A percentile compares a stretch with the other conserved stretches of the same genome.
Evolutionary conservation across 2,113 vertebrate species (phyloP).

Genomic region (Geothlypis trichas): DNA sequence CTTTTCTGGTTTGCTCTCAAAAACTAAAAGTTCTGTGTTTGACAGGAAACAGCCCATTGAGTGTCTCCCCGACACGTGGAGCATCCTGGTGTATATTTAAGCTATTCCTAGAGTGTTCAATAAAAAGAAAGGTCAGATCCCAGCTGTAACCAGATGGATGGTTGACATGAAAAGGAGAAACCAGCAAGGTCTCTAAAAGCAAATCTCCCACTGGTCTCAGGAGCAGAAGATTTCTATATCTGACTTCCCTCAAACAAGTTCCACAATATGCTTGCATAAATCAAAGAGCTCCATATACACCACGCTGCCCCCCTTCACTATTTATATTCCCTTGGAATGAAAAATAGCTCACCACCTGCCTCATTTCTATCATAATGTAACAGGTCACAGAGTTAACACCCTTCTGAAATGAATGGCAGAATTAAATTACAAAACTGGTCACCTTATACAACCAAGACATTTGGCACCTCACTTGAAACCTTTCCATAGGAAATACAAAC

Average conservation of each 20-base stretch:
- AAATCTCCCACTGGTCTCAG: neutral
- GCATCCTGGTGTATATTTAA: neutral
- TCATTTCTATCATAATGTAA: constrained; percentile 54
- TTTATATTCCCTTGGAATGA: constrained; percentile 55
- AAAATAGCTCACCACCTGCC: constrained; percentile 66
- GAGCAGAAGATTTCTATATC: constrained; percentile 38
- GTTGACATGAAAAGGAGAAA: neutral
- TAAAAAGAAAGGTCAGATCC: neutral
- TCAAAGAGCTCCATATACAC: constrained; percentile 31
- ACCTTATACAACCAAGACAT: neutral
- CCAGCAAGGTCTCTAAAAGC: neutral
- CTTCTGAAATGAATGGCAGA: constrained; percentile 14
- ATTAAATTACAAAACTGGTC: neutral
- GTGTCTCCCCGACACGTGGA: neutral
- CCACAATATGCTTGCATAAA: constrained; percentile 50
- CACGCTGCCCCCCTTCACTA: constrained; percentile 40
- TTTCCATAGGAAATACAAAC: neutral
- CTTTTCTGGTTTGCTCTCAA: neutral
- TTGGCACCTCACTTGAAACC: neutral
- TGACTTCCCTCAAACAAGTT: constrained; percentile 21
- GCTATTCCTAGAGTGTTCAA: neutral
- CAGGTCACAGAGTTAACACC: constrained; percentile 19
- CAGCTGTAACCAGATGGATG: neutral
- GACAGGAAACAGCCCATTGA: neutral
- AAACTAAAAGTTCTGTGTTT: neutral